phyloP scores from a whole-genome alignment of 2,113 vertebrate species.

The Cichladusa arquata region DNA sequence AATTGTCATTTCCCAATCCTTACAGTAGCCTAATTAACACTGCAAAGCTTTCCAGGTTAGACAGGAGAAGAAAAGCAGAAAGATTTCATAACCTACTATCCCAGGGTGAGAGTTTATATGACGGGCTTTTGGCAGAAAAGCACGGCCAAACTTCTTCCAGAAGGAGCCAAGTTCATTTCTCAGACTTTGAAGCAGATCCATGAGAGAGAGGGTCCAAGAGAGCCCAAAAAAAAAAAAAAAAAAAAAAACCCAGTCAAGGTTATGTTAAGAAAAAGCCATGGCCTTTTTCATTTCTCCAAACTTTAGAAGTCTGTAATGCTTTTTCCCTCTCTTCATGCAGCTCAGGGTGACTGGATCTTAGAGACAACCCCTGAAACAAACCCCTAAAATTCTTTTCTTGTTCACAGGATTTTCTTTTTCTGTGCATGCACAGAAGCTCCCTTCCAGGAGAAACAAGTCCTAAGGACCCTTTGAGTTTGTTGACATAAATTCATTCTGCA shows the following conservation, averaged over 20 bases:
- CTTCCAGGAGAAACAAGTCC: background rate
- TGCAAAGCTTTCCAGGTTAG: background rate
- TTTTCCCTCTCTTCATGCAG: background rate
- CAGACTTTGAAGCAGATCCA: background rate
- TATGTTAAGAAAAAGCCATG: background rate
- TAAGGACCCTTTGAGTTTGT: background rate
- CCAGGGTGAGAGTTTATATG: background rate
- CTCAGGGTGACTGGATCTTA: background rate
- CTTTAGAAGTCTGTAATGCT: background rate
- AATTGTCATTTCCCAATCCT: background rate
- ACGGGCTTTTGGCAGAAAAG: background rate
- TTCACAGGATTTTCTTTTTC: background rate
- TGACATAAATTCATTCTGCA: slow-evolving; percentile 1
- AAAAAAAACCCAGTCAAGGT: background rate
- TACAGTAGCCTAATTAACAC: background rate
- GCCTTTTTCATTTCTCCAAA: slow-evolving; percentile 5
- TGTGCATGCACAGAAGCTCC: background rate
- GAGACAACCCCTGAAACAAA: background rate
- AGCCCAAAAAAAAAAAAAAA: background rate
- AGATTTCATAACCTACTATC: background rate
- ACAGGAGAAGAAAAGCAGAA: background rate
- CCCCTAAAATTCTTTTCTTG: background rate
- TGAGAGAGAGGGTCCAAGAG: background rate
- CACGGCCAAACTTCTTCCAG: background rate
- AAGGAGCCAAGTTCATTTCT: background rate